phyloP scores from a whole-genome alignment of 1,140 invertebrate species.

The Caenorhabditis tropicalis region DNA sequence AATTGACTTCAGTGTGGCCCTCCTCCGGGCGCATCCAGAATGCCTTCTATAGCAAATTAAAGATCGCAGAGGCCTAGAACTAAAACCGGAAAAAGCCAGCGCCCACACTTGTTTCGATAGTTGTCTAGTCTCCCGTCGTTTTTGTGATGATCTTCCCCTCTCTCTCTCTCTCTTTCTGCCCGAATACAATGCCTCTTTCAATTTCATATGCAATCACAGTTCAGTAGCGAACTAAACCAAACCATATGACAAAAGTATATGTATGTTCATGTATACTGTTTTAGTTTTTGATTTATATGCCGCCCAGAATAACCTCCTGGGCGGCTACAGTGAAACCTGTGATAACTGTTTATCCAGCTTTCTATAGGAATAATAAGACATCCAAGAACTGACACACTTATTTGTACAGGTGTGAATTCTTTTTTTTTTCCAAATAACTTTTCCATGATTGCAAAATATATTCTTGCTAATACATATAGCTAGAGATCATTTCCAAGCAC shows the following conservation, averaged over 20 bases:
- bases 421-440: not conserved
- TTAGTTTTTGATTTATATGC: not conserved
- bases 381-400: not conserved
- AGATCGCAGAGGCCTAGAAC: not conserved
- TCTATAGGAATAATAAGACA: not conserved
- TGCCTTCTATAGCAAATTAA: conserved; percentile 8
- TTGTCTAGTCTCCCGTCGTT: conserved; percentile 22
- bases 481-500: not conserved
- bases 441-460: not conserved
- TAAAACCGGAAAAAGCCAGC: not conserved
- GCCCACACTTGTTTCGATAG: conserved; percentile 26
- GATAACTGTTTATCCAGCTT: conserved; percentile 35
- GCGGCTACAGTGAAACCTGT: too few species aligned
- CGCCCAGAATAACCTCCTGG: not conserved
- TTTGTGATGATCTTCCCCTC: not conserved
- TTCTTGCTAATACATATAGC: not conserved
- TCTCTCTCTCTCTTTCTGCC: not conserved
- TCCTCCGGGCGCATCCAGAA: not conserved
- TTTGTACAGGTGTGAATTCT: conserved; percentile 30
- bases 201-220: conserved; percentile 1
- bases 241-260: conserved; percentile 22
- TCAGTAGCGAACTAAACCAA: conserved; percentile 22
- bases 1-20: conserved; percentile 13
- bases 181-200: not conserved
- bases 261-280: not conserved